Base-by-base conservation (phyloP, 2,113 vertebrate genomes). In the Equus quagga region DNA sequence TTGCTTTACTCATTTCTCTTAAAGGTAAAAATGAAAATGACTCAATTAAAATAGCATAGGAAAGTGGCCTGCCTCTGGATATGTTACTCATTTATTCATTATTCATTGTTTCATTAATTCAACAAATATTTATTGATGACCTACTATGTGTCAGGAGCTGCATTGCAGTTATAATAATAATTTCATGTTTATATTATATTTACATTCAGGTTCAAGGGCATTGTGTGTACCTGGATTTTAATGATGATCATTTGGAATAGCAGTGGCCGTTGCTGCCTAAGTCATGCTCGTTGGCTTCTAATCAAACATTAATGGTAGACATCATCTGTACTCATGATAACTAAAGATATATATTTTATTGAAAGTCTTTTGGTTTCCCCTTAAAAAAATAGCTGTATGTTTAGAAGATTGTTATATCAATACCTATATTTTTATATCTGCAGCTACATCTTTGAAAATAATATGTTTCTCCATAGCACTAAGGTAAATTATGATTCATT, bases 331-430 rank as follows among this genome's bases (percentile, higher is more conserved):
- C 3, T 94, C n/a, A 4, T 64, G 73, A 62, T 36, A 78, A 90
- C 11, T 72, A 92, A 91, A 85, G 72, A 69, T 51, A n/a, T n/a
- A 21, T 46, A 36, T 91, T 93, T 86, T 81, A 87, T 94, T 95
- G 67, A 75, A 96, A 56, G 31, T 70, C 64, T 90, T 96, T 96
- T 54, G 26, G 51, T 58, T 96, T 91, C 26, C 8, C 41, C 31
- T 97, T 95, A 91, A 73, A 92, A 89, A 96, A 72, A 75, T 69
- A 95, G 73, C 73, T 97, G 8, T 96, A 26, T 83, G 87, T 82
- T 86, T 96, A 80, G 33, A 79, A 87, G 51, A 96, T 76, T 69
- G 24, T 91, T 94, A 64, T 79, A 72, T 91, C 51, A 80, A 62
- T 92, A 70, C 31, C 8, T 79, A 17, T 75, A 83, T 94, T 94